Base-by-base conservation (phyloP, 2,113 vertebrate species). In the Taurulus bubalis region DNA sequence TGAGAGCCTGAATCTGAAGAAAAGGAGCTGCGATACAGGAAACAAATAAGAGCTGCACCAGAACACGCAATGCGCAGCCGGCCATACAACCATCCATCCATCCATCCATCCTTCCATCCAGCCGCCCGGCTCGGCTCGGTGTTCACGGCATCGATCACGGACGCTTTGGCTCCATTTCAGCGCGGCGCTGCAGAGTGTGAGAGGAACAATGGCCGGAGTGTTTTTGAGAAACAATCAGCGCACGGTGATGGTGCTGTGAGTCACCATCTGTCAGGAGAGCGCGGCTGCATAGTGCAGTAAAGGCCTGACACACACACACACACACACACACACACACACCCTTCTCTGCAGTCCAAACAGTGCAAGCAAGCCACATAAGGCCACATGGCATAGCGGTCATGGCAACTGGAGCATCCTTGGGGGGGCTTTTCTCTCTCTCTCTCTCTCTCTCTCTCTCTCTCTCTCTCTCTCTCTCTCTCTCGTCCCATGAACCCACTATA, bases 191-290 rank as follows among this genome's bases (percentile, higher is more conserved):
- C 59, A 30, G 34, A 66, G 42, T 73, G 74, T 75, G 73, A 66
- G 69, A 55, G 32, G 74, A 86, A 89, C 77, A 85, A 90, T 15
- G 68, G 75, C 65, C 80, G 7, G 24, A 36, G 56, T 81, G 79
- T 84, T 84, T 86, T 76, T 64, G 56, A 64, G 75, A 83, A 87
- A 85, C 87, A 90, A 89, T 84, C 80, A 79, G 47, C 0, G 69
- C 45, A 71, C 22, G 77, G 68, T 58, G 8, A 89, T 63, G 51
- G 38, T 62, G 79, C 71, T 74, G 82, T 94, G 92, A 94, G 90
- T 94, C 93, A 94, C 90, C 86, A 73, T 89, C 87, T 88, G 80
- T 76, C 73, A 64, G 38, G 65, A 81, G 58, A 85, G 83, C 77
- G 77, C 40, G 47, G 66, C 69, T 59, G 77, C 67, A 53, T 69